Evolutionary conservation across 2,888 invertebrate species (phyloP).

Genomic region (Trilocha varians): DNA sequence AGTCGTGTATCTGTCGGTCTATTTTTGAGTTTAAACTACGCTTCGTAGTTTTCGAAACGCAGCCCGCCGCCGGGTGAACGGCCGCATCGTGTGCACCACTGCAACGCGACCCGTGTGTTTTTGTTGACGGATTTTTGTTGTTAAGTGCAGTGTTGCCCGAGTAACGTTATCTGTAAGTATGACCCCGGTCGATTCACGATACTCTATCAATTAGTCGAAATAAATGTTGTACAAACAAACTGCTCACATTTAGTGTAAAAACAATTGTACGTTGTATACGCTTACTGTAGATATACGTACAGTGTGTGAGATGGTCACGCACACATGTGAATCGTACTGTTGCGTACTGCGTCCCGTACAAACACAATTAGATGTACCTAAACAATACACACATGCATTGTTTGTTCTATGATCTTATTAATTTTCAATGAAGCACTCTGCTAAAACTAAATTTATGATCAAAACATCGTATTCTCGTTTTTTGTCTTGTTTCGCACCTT

Average conservation of each 20-base stretch:
- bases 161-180: conserved; percentile 70
- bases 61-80: conserved; percentile 65
- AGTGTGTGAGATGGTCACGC: conserved; percentile 6
- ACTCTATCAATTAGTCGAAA: too few relatives aligned
- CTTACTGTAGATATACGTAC: conserved; percentile 3
- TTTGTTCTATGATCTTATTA: conserved; percentile 11
- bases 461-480: neutral
- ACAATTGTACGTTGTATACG: conserved; percentile 22
- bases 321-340: conserved; percentile 7
- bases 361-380: conserved; percentile 27
- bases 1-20: conserved; percentile 54
- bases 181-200: conserved; percentile 63
- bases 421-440: too few relatives aligned
- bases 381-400: conserved; percentile 25
- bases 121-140: conserved; percentile 69
- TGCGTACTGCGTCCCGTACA: conserved; percentile 16
- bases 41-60: conserved; percentile 70
- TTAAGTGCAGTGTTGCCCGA: conserved; percentile 51
- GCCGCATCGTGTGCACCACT: conserved; percentile 63
- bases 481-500: neutral
- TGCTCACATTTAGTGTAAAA: conserved; percentile 17
- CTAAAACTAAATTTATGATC: too few relatives aligned
- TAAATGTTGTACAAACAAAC: too few relatives aligned
- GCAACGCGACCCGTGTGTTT: conserved; percentile 65
- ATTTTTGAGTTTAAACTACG: conserved; percentile 72